phyloP scores from a whole-genome alignment of 2,113 vertebrate species.

The Origma solitaria region DNA sequence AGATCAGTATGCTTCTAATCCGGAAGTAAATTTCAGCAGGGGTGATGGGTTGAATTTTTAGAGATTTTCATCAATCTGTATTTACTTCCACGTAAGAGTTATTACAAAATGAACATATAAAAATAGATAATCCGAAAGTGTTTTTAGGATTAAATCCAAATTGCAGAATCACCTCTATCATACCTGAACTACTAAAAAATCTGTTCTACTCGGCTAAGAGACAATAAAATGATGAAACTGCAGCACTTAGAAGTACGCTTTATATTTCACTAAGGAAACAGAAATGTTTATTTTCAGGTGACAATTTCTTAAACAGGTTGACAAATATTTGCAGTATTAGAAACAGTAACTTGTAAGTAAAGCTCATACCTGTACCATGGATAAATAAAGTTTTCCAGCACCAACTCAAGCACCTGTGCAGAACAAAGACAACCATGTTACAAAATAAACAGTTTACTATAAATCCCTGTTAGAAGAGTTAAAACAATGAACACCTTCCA shows the following conservation, averaged over 20 bases:
- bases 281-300: neutral
- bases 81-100: neutral
- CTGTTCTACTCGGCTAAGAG: neutral
- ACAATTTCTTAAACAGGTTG: neutral
- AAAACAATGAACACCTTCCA: neutral
- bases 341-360: neutral
- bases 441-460: neutral
- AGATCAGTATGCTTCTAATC: neutral
- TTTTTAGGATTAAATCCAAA: neutral
- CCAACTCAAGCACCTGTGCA: constrained; percentile 88
- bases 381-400: constrained; percentile 96
- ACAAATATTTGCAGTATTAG: neutral
- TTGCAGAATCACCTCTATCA: neutral
- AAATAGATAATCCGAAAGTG: neutral
- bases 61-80: neutral
- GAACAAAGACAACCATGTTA: constrained; percentile 4
- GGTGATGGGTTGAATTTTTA: neutral
- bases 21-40: neutral
- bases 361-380: constrained; percentile 94
- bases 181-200: neutral
- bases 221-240: neutral
- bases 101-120: neutral
- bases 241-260: neutral
- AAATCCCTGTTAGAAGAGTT: neutral
- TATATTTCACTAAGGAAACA: neutral